Percentiles rank a stretch among this genome's conserved stretches.
These are phyloP conservation scores for Babyrousa celebensis DNA, from an alignment of 2,797 vertebrate species.

Conservation along the genomic window DNA sequence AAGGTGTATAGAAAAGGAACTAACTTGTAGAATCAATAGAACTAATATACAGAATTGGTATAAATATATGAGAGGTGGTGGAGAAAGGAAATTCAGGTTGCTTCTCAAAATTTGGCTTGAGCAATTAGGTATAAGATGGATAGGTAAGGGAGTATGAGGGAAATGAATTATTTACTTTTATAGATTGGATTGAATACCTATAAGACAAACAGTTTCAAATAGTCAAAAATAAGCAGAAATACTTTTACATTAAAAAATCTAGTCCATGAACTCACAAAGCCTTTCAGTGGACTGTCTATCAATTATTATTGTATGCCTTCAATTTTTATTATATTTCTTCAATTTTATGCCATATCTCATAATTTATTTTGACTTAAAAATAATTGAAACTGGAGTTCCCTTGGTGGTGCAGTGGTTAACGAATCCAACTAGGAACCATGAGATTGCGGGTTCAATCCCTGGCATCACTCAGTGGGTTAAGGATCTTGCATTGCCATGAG, in stretches of 20 bases:
- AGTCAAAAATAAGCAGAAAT: neutral
- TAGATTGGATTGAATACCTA: neutral
- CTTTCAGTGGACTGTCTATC: neutral
- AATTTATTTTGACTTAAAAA: conserved; percentile 10
- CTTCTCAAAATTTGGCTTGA: neutral
- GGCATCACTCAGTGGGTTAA: too few species aligned
- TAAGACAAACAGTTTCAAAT: neutral
- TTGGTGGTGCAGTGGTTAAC: too few species aligned
- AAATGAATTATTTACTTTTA: neutral
- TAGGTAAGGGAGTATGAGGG: neutral
- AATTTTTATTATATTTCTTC: neutral
- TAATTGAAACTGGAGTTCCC: too few species aligned
- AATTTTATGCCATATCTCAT: neutral
- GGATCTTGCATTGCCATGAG: too few species aligned
- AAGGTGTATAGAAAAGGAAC: neutral
- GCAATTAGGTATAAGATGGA: neutral
- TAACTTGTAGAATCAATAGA: neutral
- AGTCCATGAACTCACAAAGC: neutral
- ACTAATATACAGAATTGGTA: neutral
- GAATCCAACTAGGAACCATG: too few species aligned
- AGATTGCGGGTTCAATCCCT: too few species aligned
- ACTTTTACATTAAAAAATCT: neutral
- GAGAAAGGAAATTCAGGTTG: neutral
- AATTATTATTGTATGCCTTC: neutral
- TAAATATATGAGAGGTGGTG: neutral